Percentiles rank a stretch among this genome's conserved stretches.
These are phyloP conservation scores for Colossoma macropomum DNA, from an alignment of 2,113 vertebrate species.

Conservation along the genomic window DNA sequence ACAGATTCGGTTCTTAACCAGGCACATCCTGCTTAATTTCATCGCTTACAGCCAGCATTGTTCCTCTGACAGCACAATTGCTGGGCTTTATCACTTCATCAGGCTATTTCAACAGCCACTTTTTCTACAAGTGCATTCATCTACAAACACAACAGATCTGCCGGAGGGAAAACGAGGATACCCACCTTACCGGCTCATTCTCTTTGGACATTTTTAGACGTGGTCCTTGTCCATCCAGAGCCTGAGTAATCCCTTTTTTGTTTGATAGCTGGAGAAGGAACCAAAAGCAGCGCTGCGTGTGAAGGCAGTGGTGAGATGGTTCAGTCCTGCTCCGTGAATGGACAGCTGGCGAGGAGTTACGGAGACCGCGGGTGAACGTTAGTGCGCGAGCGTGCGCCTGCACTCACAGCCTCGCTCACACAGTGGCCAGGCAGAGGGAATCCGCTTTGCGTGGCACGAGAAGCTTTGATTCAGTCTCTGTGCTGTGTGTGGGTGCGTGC, in stretches of 20 bases:
- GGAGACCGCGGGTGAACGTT: background rate
- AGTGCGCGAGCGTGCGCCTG: background rate
- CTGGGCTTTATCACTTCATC: background rate
- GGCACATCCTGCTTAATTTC: too few species aligned
- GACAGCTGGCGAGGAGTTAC: conserved; percentile 10
- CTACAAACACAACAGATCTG: background rate
- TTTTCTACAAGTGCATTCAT: background rate
- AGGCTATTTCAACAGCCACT: background rate
- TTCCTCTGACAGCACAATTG: background rate
- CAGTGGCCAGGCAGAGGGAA: conserved; percentile 36
- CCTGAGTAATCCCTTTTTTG: background rate
- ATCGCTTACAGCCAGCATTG: too few species aligned
- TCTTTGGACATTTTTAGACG: background rate
- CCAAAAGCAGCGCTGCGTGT: background rate
- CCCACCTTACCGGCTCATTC: background rate
- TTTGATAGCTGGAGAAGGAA: background rate
- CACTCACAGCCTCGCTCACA: conserved; percentile 11
- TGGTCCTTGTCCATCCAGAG: background rate
- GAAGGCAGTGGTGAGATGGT: background rate
- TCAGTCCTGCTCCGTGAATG: conserved; percentile 6
- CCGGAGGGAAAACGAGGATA: background rate
- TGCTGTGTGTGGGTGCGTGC: conserved; percentile 10
- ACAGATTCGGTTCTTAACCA: too few species aligned
- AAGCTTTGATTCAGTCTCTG: conserved; percentile 15
- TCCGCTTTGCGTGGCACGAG: conserved; percentile 15